Conservation (phyloP, 1,140 invertebrate species). For the Ceratitis capitata region DNA sequence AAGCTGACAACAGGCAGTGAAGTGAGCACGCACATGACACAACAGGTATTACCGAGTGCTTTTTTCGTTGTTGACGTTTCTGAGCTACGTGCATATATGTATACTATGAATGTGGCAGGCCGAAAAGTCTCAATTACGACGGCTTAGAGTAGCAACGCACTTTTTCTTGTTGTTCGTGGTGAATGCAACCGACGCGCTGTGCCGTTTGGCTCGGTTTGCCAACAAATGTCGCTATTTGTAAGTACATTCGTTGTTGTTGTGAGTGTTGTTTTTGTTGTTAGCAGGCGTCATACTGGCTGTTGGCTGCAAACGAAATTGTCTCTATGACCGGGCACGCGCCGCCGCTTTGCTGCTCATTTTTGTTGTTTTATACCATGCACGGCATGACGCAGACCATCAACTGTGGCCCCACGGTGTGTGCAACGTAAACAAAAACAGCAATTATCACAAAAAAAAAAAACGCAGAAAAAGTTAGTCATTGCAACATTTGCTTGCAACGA, state of each 20-base stretch:
- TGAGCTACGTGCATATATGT: neutral
- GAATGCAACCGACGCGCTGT: neutral
- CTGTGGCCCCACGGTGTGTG: neutral
- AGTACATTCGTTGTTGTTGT: too few relatives aligned
- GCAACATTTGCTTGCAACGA: neutral
- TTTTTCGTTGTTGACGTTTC: neutral
- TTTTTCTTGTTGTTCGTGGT: neutral
- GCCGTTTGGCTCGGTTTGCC: neutral
- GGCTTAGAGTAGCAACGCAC: slow-evolving; percentile 20
- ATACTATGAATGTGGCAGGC: neutral
- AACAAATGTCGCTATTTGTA: too few relatives aligned
- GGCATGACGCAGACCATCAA: neutral
- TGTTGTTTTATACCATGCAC: neutral
- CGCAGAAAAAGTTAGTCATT: neutral
- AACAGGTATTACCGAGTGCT: neutral
- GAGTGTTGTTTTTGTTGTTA: neutral
- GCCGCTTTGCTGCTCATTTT: neutral
- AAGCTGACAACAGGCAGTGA: neutral
- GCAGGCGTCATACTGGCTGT: neutral
- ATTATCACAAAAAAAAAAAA: neutral
- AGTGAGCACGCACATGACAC: neutral
- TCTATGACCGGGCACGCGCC: neutral
- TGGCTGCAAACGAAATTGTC: slow-evolving; percentile 8
- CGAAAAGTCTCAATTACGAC: slow-evolving; percentile 12
- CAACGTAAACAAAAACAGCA: neutral